Evolutionary conservation across 2,113 vertebrate genomes (phyloP).

Genomic region (Brachypteracias leptosomus): DNA sequence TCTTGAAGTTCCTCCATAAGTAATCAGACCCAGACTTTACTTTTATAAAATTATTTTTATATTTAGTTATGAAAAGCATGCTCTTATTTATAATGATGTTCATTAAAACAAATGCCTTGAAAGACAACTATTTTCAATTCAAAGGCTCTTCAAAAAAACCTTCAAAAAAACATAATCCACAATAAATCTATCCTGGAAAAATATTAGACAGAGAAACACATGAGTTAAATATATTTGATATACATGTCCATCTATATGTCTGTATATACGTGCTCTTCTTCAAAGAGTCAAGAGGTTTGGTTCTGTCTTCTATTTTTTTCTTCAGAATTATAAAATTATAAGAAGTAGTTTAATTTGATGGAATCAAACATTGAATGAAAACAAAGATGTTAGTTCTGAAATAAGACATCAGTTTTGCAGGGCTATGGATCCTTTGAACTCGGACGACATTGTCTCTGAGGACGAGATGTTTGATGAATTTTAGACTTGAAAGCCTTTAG

Average conservation of each 20-base stretch:
- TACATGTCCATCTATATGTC: not conserved
- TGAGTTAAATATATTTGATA: not conserved
- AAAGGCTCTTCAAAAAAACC: slow-evolving; percentile 8
- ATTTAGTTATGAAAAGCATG: slow-evolving; percentile 6
- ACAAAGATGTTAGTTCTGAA: slow-evolving; percentile 68
- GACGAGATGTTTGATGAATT: slow-evolving; percentile 79
- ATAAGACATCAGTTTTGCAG: slow-evolving; percentile 74
- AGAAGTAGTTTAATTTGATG: slow-evolving; percentile 75
- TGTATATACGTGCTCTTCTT: not conserved
- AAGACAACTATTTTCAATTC: slow-evolving; percentile 41
- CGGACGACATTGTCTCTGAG: slow-evolving; percentile 78
- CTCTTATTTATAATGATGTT: slow-evolving; percentile 17
- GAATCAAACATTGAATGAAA: slow-evolving; percentile 73
- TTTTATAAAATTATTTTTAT: not conserved
- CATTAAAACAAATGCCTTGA: slow-evolving; percentile 35
- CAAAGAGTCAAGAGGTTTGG: slow-evolving; percentile 17
- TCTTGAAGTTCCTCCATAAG: slow-evolving; percentile 26
- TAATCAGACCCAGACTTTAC: slow-evolving; percentile 31
- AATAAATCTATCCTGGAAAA: not conserved
- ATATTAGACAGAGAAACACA: not conserved
- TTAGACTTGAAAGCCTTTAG: slow-evolving; percentile 76
- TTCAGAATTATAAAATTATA: slow-evolving; percentile 30
- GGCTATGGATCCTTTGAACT: slow-evolving; percentile 78
- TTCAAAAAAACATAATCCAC: not conserved
- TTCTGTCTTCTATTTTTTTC: slow-evolving; percentile 52